Evolutionary conservation across 2,888 invertebrate species (phyloP).

Genomic region (Sarcophaga rosellei): DNA sequence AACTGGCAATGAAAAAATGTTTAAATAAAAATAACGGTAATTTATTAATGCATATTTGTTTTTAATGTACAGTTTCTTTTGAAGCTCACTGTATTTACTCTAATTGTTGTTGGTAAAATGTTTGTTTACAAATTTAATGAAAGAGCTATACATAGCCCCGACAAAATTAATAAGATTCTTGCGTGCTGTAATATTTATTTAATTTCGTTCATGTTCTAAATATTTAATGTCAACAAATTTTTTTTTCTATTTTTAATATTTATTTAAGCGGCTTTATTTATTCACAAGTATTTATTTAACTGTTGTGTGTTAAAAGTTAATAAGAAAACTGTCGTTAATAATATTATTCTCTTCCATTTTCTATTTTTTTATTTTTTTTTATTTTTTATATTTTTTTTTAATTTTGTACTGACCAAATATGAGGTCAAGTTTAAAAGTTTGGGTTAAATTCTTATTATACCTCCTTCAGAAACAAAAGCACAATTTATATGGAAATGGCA

Average conservation of each 20-base stretch:
- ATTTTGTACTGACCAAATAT: background rate
- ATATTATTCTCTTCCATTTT: background rate
- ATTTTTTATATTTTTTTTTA: background rate
- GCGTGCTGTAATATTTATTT: slow-evolving; percentile 36
- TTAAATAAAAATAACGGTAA: too few relatives aligned
- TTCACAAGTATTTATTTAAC: slow-evolving; percentile 20
- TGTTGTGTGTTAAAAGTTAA: slow-evolving; percentile 25
- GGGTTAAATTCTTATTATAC: background rate
- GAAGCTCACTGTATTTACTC: too few relatives aligned
- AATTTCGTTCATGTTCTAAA: background rate
- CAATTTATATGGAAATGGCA: background rate
- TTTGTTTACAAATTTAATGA: too few relatives aligned
- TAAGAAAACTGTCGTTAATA: slow-evolving; percentile 31
- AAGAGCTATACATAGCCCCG: too few relatives aligned
- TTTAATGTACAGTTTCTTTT: too few relatives aligned
- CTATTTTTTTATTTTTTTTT: background rate
- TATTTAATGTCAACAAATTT: background rate
- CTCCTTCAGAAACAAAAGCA: background rate
- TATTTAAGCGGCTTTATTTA: slow-evolving; percentile 4
- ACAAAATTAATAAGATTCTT: slow-evolving; percentile 6
- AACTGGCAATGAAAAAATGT: too few relatives aligned
- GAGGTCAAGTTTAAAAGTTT: background rate
- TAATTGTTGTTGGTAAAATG: too few relatives aligned
- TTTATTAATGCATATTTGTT: too few relatives aligned
- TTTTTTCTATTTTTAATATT: background rate